Percentiles rank a stretch among this genome's conserved stretches.
These are phyloP conservation scores for Menidia menidia DNA, from an alignment of 2,797 vertebrate genomes.

Conservation along the genomic window DNA sequence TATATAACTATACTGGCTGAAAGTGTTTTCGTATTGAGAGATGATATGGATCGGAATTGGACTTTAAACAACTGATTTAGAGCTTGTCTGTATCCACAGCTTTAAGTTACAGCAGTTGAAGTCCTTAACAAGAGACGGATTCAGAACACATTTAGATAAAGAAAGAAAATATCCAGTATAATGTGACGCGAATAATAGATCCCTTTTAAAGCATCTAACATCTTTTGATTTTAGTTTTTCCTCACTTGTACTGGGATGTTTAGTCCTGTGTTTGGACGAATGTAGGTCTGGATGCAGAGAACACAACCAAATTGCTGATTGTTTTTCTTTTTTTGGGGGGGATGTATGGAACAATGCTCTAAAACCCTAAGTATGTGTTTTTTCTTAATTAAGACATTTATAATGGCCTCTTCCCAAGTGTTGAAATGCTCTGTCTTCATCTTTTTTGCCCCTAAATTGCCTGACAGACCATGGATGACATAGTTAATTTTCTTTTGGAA, in stretches of 20 bases:
- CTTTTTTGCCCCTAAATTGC: constrained; percentile 42
- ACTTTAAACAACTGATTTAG: neutral
- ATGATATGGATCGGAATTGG: no score
- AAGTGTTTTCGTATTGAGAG: no score
- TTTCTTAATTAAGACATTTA: constrained; percentile 52
- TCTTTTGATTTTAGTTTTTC: neutral
- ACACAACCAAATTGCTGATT: constrained; percentile 5
- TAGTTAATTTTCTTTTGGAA: constrained; percentile 43
- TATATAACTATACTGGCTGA: no score
- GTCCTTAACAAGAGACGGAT: no score
- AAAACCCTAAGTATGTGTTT: constrained; percentile 23
- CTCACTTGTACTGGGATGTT: neutral
- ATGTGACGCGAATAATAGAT: neutral
- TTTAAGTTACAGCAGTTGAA: neutral
- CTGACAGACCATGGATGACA: constrained; percentile 47
- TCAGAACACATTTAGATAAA: neutral
- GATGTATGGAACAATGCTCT: constrained; percentile 8
- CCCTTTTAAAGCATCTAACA: neutral
- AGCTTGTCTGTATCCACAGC: neutral
- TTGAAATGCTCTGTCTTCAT: constrained; percentile 30
- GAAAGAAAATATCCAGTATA: neutral
- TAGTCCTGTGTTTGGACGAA: neutral
- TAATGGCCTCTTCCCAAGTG: constrained; percentile 31
- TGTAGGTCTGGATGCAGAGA: constrained; percentile 13
- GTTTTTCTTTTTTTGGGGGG: constrained; percentile 12